These are phyloP conservation scores for Lytechinus variegatus DNA, from an alignment of 35 echinoderm and acorn worm genomes.

Conservation along the genomic window DNA sequence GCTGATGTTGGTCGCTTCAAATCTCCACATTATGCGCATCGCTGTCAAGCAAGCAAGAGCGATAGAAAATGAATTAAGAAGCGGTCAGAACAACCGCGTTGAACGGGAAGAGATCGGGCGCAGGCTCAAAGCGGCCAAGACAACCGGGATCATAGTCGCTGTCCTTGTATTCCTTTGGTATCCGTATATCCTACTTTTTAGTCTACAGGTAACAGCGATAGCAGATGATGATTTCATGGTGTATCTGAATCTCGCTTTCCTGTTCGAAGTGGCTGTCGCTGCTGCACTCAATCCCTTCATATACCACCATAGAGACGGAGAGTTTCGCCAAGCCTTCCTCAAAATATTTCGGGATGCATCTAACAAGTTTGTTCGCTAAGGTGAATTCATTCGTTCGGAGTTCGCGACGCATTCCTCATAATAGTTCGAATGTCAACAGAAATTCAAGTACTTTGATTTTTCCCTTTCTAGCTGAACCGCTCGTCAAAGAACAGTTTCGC, in stretches of 20 bases:
- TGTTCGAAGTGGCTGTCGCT: background rate
- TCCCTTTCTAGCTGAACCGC: no score
- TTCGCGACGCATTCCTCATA: no score
- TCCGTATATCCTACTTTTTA: background rate
- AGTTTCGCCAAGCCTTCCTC: background rate
- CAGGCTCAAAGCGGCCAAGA: constrained; percentile 7
- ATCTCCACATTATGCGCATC: background rate
- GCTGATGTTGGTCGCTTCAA: background rate
- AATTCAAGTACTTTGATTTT: no score
- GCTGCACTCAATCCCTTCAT: background rate
- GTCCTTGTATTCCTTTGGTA: background rate
- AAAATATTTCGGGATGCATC: background rate
- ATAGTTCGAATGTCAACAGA: no score
- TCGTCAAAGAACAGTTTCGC: no score
- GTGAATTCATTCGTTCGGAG: background rate
- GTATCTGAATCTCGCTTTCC: background rate
- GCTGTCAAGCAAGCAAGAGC: background rate
- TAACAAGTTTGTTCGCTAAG: background rate
- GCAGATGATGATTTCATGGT: background rate
- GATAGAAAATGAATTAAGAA: background rate
- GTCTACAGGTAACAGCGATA: background rate
- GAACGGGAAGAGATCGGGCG: background rate
- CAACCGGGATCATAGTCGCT: background rate
- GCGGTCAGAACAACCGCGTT: background rate
- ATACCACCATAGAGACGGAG: background rate